Evolutionary conservation across 1,140 invertebrate genomes (phyloP), one percentile per base, ranked within the genome.

Genomic region (Melipona quadrifasciata): DNA sequence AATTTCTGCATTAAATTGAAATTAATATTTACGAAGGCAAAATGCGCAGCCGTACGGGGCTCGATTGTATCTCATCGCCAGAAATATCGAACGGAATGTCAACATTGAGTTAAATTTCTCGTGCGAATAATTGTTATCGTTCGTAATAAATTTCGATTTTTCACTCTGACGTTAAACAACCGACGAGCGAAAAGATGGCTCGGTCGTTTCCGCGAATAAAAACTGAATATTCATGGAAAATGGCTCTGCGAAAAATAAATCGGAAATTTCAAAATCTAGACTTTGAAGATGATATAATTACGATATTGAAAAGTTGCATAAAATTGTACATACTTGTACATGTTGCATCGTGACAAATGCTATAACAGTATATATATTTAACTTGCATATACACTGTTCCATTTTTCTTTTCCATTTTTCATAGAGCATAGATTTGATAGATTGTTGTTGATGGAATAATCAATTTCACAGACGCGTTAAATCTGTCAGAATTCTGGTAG

Each of bases 21-120:
- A 74, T 74, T 74, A 74, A 74, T 74, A 74, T 74, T 74, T 74
- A 39, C 72, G 51, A 55, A 55, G 31, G 51, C 27, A 47, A 55
- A 55, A 55, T 24, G 19, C 4, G 12, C n/a, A 74, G 12, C 21
- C 12, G 51, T 31, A 55, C 27, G 19, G 39, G 39, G 5, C 8
- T 10, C n/a, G 47, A 47, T 47, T 47, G 10, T 51, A 34, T 70
- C 47, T 71, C n/a, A 55, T 21, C 72, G 24, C 12, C 11, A 17
- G 19, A 74, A 55, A 55, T 74, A 74, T 21, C 51, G 19, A 16
- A 74, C 51, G 51, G 11, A 55, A 55, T 31, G 27, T 55, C 27
- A 74, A 53, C 27, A n/a, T 24, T 11, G 10, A 70, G 10, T 73
- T 51, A 34, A 74, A 74, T 74, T 55, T n/a, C 47, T 0, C 10